Base-by-base conservation (phyloP, 2,797 vertebrate species). In the Amblyopsis hoosieri region DNA sequence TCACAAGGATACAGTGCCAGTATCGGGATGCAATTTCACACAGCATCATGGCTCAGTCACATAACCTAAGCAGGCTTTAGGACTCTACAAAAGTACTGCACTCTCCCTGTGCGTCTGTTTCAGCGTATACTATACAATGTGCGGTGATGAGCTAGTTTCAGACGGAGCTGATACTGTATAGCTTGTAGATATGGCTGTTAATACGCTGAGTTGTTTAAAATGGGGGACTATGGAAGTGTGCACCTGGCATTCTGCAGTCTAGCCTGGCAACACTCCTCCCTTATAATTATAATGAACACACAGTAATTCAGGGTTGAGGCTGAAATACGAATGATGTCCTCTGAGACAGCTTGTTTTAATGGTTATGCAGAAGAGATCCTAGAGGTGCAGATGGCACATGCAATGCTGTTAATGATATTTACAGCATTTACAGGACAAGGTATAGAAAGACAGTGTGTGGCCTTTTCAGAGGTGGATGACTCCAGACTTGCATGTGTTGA, bases 21-120 rank as follows among this genome's bases (percentile, higher is more conserved):
- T 88, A 90, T 90, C 75, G 82, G 91, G 89, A 91, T 92, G 84
- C 82, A 89, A 93, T 94, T 94, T 93, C 92, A 93, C 93, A 91
- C 89, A 87, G 89, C 85, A 75, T 85, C 87, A 91, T 87, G 85
- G 88, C 90, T 92, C 90, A 91, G 90, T 91, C 90, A 87, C 89
- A 88, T 90, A 90, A 92, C 90, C 88, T 90, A 90, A 92, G 91
- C 84, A 89, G 85, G 91, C 92, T 92, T 42, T 91, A 93, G 77
- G 78, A 91, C 89, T 88, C 87, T 80, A 84, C 79, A 88, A 91
- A 62, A 91, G 87, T 87, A 75, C 80, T 89, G 83, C 88, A 91
- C 90, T 83, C 76, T 82, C 79, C 80, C 76, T 76, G 55, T 69
- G 71, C 78, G 79, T 83, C 72, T 84, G 75, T 75, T 77, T 79